phyloP scores from a whole-genome alignment of 2,113 vertebrate genomes.

The Nothoprocta perdicaria region DNA sequence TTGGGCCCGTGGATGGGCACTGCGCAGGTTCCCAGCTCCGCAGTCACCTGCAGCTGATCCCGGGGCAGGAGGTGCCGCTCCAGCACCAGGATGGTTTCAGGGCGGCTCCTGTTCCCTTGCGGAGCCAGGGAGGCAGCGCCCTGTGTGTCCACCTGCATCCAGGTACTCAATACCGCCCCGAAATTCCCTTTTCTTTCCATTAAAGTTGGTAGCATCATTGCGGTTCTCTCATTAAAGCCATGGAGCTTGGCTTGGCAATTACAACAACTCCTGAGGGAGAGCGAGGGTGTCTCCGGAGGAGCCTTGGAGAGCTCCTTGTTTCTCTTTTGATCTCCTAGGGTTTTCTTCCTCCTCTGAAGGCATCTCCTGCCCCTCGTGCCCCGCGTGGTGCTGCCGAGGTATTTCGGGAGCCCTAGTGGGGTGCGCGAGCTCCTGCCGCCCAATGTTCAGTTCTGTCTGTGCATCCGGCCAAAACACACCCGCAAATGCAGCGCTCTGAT shows the following conservation, averaged over 20 bases:
- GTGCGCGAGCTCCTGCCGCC: slow-evolving; percentile 11
- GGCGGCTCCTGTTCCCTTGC: neutral
- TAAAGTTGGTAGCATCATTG: neutral
- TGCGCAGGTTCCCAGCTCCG: neutral
- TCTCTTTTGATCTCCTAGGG: slow-evolving; percentile 40
- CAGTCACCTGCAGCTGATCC: neutral
- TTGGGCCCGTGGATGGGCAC: accelerated
- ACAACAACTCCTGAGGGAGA: slow-evolving; percentile 6
- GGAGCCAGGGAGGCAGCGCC: neutral
- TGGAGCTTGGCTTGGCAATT: slow-evolving; percentile 9
- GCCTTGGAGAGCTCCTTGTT: slow-evolving; percentile 1
- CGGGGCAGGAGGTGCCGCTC: neutral
- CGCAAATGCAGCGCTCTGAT: neutral
- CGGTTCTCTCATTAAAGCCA: slow-evolving; percentile 29
- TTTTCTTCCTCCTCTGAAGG: slow-evolving; percentile 33
- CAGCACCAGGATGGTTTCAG: neutral
- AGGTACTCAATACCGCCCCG: neutral
- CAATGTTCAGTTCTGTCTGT: slow-evolving; percentile 24
- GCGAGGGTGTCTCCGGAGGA: slow-evolving; percentile 36
- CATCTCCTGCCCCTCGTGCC: slow-evolving; percentile 1
- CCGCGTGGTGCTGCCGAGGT: slow-evolving; percentile 21
- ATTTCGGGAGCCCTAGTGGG: slow-evolving; percentile 26
- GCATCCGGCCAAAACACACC: neutral
- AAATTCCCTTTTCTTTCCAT: slow-evolving; percentile 6
- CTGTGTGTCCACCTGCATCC: neutral